Percentiles rank a stretch among this genome's conserved stretches.
Conservation (phyloP, 2,888 invertebrate genomes). For the Meta bourneti region DNA sequence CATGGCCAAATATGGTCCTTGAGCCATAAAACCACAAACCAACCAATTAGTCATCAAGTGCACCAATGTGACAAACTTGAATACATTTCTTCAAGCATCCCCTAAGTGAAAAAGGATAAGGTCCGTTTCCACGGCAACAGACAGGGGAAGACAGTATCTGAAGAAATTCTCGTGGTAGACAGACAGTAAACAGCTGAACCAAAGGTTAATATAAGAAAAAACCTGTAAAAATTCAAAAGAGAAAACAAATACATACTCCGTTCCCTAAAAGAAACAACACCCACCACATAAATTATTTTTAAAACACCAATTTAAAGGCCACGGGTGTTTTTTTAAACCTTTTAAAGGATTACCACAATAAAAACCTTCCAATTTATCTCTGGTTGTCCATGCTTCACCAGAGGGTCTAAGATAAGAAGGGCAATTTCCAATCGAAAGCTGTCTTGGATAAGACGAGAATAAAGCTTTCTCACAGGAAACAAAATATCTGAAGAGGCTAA, state of each 20-base stretch:
- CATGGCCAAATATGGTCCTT: too few species aligned
- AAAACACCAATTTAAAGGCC: not conserved
- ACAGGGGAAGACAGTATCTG: too few species aligned
- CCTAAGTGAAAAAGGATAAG: too few species aligned
- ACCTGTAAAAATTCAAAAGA: not conserved
- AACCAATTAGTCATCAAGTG: too few species aligned
- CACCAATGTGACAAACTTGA: too few species aligned
- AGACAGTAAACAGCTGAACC: not conserved
- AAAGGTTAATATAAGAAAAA: not conserved
- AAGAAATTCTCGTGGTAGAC: too few species aligned
- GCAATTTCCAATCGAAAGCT: conserved; percentile 26
- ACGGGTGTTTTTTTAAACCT: not conserved
- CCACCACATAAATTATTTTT: not conserved
- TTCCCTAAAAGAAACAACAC: not conserved
- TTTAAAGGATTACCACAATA: not conserved
- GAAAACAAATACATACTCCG: not conserved
- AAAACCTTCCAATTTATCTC: conserved; percentile 15
- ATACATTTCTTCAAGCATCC: too few species aligned
- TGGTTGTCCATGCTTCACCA: conserved; percentile 15
- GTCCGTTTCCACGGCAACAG: too few species aligned
- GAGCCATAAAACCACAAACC: too few species aligned
- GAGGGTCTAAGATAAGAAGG: conserved; percentile 32
- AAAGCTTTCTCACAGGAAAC: conserved; percentile 10
- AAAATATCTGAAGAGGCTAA: conserved; percentile 9
- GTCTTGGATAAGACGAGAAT: not conserved